Base-by-base conservation (phyloP, 92 coral and sea anemone genomes). In the Zoanthus sansibaricus region DNA sequence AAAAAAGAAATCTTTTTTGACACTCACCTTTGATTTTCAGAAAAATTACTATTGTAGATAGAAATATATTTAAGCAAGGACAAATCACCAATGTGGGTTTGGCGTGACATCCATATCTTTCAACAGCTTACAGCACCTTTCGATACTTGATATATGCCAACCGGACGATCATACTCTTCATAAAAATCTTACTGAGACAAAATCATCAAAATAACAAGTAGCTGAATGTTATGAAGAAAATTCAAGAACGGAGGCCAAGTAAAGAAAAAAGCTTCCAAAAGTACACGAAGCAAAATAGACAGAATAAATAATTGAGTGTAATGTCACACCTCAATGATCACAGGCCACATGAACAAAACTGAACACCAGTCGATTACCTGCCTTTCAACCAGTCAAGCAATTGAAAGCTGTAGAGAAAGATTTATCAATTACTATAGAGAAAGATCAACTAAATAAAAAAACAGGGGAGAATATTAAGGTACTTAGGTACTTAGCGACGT, bases 311-410 rank as follows among this genome's bases (percentile, higher is more conserved):
- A 74, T 74, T 74, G 56, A 74, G n/a, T 14, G 45, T 4, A 12
- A 0, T 12, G 78, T 44, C 55, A 74, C 78, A 49, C 55, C 44
- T 33, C 55, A 74, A 25, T 74, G 78, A 47, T 54, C 55, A 74
- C 30, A 18, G 30, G 78, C 78, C 56, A 74, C 78, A 54, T 74
- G 78, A 74, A 74, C 78, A 74, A 54, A 42, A 72, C 78, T 45
- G 25, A 74, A 45, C 78, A 74, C 78, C 78, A 74, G 78, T 49
- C 56, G 5, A 30, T 3, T 49, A 74, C 78, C 78, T 16, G 78
- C 54, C 11, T 13, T 33, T n/a, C 54, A 14, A 74, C 78, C 78
- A 33, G 78, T 74, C 78, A 74, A 74, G 44, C 58, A 62, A 44
- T 49, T 5, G 54, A 47, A 14, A 49, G 45, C 32, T 25, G 52